A percentile compares a stretch with the other conserved stretches of the same genome.
Evolutionary conservation across 2,113 vertebrate species (phyloP).

Genomic region (Prunella fulvescens): DNA sequence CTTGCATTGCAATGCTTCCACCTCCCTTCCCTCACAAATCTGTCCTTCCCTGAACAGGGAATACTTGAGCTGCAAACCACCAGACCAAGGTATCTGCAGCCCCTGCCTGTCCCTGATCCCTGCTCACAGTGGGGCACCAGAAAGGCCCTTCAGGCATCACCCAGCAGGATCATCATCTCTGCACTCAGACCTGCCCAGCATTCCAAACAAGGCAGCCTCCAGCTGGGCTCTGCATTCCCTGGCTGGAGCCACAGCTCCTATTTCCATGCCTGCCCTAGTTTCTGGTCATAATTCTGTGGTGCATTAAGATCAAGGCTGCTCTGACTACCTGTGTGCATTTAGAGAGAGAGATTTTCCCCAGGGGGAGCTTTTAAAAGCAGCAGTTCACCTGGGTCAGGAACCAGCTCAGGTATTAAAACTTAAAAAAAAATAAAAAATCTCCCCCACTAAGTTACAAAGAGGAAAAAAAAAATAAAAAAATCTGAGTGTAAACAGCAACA

Average conservation of each 20-base stretch:
- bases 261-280: not conserved
- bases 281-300: not conserved
- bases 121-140: not conserved
- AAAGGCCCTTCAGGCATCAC: not conserved
- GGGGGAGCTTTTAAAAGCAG: not conserved
- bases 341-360: not conserved
- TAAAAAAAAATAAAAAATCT: not conserved
- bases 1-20: not conserved
- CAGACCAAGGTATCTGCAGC: not conserved
- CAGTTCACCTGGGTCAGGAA: not conserved
- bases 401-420: not conserved
- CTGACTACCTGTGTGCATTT: not conserved
- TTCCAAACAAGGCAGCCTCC: not conserved
- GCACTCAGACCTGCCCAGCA: not conserved
- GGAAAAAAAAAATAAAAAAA: not conserved
- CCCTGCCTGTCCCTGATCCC: not conserved
- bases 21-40: not conserved
- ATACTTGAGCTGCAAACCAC: not conserved
- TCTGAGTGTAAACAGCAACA: not conserved
- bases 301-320: conserved; percentile 9
- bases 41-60: not conserved
- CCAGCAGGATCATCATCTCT: not conserved
- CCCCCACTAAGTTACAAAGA: not conserved
- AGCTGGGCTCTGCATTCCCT: not conserved
- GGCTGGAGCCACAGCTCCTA: not conserved